A percentile compares a stretch with the other conserved stretches of the same genome.
Evolutionary conservation across 2,797 vertebrate genomes (phyloP).

Genomic region (Centropyge bicolor): DNA sequence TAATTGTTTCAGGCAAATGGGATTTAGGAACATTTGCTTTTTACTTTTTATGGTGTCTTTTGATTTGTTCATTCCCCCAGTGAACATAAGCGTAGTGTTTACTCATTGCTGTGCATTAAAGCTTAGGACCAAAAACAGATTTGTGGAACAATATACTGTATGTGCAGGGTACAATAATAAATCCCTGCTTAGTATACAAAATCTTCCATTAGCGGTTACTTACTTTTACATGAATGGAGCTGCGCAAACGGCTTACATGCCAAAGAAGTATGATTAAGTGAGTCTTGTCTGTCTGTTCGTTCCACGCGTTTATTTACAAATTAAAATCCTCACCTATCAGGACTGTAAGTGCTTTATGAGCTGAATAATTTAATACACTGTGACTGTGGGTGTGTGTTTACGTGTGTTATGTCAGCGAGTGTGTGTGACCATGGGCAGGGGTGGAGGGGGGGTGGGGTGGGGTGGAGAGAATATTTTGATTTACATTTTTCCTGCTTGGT

Average conservation of each 20-base stretch:
- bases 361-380: slow-evolving; percentile 59
- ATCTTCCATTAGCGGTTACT: slow-evolving; percentile 46
- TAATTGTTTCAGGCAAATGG: slow-evolving; percentile 48
- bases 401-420: slow-evolving; percentile 39
- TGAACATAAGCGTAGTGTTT: slow-evolving; percentile 29
- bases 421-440: slow-evolving; percentile 46
- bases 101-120: slow-evolving; percentile 46
- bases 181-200: slow-evolving; percentile 27
- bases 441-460: neutral
- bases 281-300: slow-evolving; percentile 25
- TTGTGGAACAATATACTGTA: slow-evolving; percentile 45
- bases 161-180: slow-evolving; percentile 39
- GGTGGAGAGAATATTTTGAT: slow-evolving; percentile 66
- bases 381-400: slow-evolving; percentile 37
- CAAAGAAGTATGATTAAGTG: slow-evolving; percentile 61
- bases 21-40: slow-evolving; percentile 63
- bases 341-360: slow-evolving; percentile 58
- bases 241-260: slow-evolving; percentile 29
- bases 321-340: slow-evolving; percentile 60
- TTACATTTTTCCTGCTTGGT: slow-evolving; percentile 77
- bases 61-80: slow-evolving; percentile 46
- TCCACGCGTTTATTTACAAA: slow-evolving; percentile 66
- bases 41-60: slow-evolving; percentile 44
- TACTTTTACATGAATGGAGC: slow-evolving; percentile 37
- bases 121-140: slow-evolving; percentile 45